Conservation (phyloP, 2,888 invertebrate genomes). For the Flexamia atlantica region DNA sequence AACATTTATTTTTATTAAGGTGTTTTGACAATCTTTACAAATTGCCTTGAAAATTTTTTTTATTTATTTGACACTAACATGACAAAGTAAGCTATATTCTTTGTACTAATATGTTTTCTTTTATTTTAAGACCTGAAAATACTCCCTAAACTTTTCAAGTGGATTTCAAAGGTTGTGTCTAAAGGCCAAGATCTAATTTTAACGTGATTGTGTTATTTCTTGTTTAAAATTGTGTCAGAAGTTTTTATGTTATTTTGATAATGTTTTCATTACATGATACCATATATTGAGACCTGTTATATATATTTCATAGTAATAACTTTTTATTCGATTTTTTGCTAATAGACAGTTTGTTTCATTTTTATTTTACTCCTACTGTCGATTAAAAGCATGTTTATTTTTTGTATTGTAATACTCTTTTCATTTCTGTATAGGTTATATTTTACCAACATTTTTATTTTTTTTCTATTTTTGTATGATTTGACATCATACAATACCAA, state of each 20-base stretch:
- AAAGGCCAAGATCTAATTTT: constrained; percentile 20
- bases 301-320: too few species aligned
- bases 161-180: constrained; percentile 1
- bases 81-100: neutral
- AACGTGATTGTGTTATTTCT: neutral
- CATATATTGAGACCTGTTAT: too few species aligned
- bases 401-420: too few species aligned
- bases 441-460: too few species aligned
- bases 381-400: too few species aligned
- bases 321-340: neutral
- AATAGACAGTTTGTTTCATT: neutral
- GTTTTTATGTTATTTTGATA: neutral
- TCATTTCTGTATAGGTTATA: too few species aligned
- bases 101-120: neutral
- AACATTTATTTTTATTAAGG: too few species aligned
- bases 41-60: too few species aligned
- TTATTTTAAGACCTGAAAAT: neutral
- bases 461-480: too few species aligned
- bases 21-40: too few species aligned
- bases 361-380: neutral
- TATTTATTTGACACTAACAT: constrained; percentile 16
- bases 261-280: neutral
- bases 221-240: neutral
- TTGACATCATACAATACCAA: too few species aligned
- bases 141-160: neutral